Conservation (phyloP, 2,888 invertebrate species). For the Drosophila recens region DNA sequence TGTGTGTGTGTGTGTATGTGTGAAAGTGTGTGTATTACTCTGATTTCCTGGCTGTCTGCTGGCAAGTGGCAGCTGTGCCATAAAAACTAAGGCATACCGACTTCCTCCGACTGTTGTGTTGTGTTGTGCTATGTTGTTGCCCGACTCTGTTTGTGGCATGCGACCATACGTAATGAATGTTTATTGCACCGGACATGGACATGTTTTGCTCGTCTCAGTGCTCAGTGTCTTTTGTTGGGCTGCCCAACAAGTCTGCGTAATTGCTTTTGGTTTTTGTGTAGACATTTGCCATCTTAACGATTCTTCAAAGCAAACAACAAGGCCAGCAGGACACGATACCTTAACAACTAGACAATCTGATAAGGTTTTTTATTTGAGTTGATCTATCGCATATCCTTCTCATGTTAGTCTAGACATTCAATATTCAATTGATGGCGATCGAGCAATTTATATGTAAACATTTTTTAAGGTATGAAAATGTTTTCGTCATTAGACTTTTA, state of each 20-base stretch:
- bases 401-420: not conserved
- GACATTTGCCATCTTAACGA: slow-evolving; percentile 47
- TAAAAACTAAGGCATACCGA: slow-evolving; percentile 67
- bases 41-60: slow-evolving; percentile 74
- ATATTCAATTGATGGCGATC: not conserved
- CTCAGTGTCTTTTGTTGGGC: slow-evolving; percentile 59
- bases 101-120: slow-evolving; percentile 5
- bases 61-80: slow-evolving; percentile 77
- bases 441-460: not conserved
- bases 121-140: slow-evolving; percentile 40
- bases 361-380: not conserved
- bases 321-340: slow-evolving; percentile 1
- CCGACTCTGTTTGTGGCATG: slow-evolving; percentile 77
- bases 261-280: slow-evolving; percentile 66
- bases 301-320: slow-evolving; percentile 36
- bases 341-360: slow-evolving; percentile 2
- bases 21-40: slow-evolving; percentile 42
- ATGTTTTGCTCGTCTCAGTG: slow-evolving; percentile 65
- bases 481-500: no score
- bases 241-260: slow-evolving; percentile 69
- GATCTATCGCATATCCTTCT: not conserved
- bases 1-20: slow-evolving; percentile 15
- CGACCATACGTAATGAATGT: slow-evolving; percentile 78
- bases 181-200: slow-evolving; percentile 80
- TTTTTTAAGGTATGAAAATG: no score